Base-by-base conservation (phyloP, 1,140 invertebrate genomes). In the Mylabris phalerata region DNA sequence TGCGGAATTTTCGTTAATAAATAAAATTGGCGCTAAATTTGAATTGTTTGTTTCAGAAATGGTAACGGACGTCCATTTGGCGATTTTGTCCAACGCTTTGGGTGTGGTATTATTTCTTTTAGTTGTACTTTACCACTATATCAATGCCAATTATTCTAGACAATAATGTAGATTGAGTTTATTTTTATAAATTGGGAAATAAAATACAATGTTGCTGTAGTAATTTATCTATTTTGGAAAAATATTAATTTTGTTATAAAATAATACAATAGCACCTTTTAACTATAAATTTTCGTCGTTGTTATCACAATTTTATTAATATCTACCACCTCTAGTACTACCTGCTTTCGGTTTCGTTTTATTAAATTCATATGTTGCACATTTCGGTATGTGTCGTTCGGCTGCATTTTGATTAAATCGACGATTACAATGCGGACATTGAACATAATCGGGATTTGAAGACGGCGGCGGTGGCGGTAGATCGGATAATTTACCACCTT, bases 1-100 rank as follows among this genome's bases (percentile, higher is more conserved):
- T 13, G 13, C 13, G 13, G 13, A 13, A 13, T 32, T 32, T 2
- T 45, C 4, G 43, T 13, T 45, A 9, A 45, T 6, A 5, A 0
- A 25, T 10, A 48, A 4, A 26, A 26, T 48, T 32, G 47, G 5
- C 47, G 38, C 19, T 9, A 9, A 26, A 32, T 24, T 48, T 26
- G 47, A 47, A 45, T 13, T 45, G 9, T 32, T 32, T 7, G 4
- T 32, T 32, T 32, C 32, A 32, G 80, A 80, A 77, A 98, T 98
- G 95, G 95, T 98, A 59, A 95, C 92, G 6, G 95, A 98, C 69
- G 86, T 98, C 9, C 95, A 98, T 75, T 77, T 98, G 60, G 93
- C 94, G 0, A 85, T 98, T 48, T 96, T 98, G 77, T 93, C 93
- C 63, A 98, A 98, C 76, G 86, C 97, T 59, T 77, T 98, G 50